Percentiles rank a stretch among this genome's conserved stretches.
phyloP scores from a whole-genome alignment of 1,140 invertebrate genomes.

The Drosophila obscura region DNA sequence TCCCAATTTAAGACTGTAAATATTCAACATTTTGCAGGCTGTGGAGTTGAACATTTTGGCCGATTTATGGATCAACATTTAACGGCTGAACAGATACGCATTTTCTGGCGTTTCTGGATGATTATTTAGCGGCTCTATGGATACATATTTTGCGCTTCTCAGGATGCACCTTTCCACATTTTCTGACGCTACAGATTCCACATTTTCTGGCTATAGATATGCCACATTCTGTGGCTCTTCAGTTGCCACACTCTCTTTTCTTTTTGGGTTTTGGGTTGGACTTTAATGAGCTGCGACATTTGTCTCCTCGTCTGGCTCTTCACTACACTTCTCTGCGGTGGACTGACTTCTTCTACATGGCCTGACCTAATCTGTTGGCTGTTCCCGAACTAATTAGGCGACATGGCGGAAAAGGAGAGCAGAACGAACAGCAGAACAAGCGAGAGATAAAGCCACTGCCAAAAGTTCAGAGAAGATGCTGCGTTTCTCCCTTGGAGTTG shows the following conservation, averaged over 20 bases:
- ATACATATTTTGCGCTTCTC: no score
- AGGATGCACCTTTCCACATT: no score
- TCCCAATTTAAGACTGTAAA: no score
- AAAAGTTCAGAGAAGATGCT: slow-evolving; percentile 48
- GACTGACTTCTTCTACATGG: slow-evolving; percentile 51
- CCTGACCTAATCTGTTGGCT: slow-evolving; percentile 49
- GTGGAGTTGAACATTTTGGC: no score
- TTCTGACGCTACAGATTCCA: no score
- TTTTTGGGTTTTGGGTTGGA: slow-evolving; percentile 12
- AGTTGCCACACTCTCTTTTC: slow-evolving; percentile 14
- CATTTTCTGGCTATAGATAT: no score
- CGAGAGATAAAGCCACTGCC: slow-evolving; percentile 40
- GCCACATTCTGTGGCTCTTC: no score
- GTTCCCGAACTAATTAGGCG: slow-evolving; percentile 78
- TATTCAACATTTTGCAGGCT: no score
- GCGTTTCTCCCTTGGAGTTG: slow-evolving; percentile 47
- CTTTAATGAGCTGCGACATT: slow-evolving; percentile 52
- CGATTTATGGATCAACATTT: no score
- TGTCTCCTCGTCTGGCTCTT: slow-evolving; percentile 13
- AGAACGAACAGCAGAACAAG: slow-evolving; percentile 6
- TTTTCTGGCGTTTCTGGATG: neutral
- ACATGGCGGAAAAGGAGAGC: slow-evolving; percentile 48
- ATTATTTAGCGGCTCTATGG: no score
- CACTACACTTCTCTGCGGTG: no score
- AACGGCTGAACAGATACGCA: no score